Evolutionary conservation across 2,113 vertebrate species (phyloP), one percentile per base, ranked within the genome.

Genomic region (Sakesphorus luctuosus): DNA sequence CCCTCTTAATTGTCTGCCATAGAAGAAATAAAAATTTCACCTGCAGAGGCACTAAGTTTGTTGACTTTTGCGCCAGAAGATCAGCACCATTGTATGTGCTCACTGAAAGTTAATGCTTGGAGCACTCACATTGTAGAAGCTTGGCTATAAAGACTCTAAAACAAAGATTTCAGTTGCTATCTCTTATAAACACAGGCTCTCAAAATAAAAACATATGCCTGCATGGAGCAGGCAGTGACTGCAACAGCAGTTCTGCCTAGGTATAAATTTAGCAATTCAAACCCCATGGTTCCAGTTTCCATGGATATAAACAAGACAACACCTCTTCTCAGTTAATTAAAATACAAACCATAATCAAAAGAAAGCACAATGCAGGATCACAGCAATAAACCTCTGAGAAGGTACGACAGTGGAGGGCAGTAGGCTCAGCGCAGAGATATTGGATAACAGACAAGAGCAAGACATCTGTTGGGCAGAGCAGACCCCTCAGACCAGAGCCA

Each of bases 11-110:
- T 82, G 40, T 33, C 84, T 96, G 97, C 69, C 80, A 81, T 82
- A 69, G 94, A 89, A 94, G 71, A 92, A 91, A 96, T 68, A 94
- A 94, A 7, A 95, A 94, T 61, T 76, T 96, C 89, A 96, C 91
- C 83, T 87, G 84, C 75, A 89, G 89, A 94, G 69, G 10, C 88
- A 79, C 72, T 71, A 86, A 46, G 25, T 94, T 88, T 96, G 58
- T 75, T 36, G 23, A 35, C 71, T 59, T 87, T 85, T 79, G 79
- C 82, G 53, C 66, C 69, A 69, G 55, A 85, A 96, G 79, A 7
- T 69, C n/a, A 3, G 4, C 69, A 55, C 38, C 69, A 72, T 5
- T 50, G 28, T 23, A 81, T 12, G 74, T 49, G 68, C 77, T 10
- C 58, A 23, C 62, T 87, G 94, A 92, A 84, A 43, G 52, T 83